These are phyloP conservation scores for Styela plicata DNA, from an alignment of 23 tunicate species.

Conservation along the genomic window DNA sequence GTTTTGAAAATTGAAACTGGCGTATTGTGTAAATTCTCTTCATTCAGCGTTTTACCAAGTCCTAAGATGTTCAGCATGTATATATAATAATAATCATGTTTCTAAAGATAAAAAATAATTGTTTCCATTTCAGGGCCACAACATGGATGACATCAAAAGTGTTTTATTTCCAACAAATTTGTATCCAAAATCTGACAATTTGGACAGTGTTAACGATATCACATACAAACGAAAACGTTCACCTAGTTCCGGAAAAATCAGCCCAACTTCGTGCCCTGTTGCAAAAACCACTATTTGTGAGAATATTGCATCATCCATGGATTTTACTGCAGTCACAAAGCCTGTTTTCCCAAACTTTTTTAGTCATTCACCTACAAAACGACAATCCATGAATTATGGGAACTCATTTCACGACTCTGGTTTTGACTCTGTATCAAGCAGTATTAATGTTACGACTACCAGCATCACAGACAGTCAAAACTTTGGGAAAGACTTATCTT, in stretches of 20 bases:
- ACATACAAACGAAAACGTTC: too few relatives aligned
- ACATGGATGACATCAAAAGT: background rate
- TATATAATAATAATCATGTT: too few relatives aligned
- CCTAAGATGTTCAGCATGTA: too few relatives aligned
- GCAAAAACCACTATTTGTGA: too few relatives aligned
- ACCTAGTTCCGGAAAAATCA: too few relatives aligned
- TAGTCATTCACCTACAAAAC: background rate
- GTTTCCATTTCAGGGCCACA: background rate
- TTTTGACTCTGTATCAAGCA: slow-evolving; percentile 7
- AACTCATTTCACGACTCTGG: slow-evolving; percentile 12
- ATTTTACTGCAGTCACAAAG: background rate
- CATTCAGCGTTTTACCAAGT: too few relatives aligned
- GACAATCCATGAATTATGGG: background rate
- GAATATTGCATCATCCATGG: too few relatives aligned
- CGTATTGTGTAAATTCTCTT: too few relatives aligned
- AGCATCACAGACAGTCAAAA: background rate
- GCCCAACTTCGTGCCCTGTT: too few relatives aligned
- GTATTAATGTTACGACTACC: background rate
- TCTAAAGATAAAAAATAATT: too few relatives aligned
- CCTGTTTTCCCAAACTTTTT: background rate
- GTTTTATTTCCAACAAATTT: background rate
- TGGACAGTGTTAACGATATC: background rate
- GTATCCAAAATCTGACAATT: background rate
- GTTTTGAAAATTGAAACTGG: too few relatives aligned
- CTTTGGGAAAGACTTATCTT: background rate